These are phyloP conservation scores for Notospermus geniculatus DNA, from an alignment of 1,140 invertebrate genomes.

Conservation along the genomic window DNA sequence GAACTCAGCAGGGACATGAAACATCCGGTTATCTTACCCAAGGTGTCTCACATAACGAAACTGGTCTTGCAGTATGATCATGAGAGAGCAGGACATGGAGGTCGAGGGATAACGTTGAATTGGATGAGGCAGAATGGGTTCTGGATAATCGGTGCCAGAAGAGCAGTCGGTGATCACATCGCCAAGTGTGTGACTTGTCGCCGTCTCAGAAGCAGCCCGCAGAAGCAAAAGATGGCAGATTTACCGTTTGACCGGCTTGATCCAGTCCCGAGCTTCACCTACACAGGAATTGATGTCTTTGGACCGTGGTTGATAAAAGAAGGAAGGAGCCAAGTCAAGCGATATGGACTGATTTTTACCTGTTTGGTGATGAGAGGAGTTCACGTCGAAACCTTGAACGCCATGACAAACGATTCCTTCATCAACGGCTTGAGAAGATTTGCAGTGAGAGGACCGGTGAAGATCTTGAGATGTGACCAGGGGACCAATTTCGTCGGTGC, in stretches of 20 bases:
- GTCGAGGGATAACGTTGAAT: slow-evolving; percentile 17
- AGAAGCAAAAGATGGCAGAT: slow-evolving; percentile 18
- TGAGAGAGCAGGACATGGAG: slow-evolving; percentile 11
- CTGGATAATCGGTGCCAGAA: slow-evolving; percentile 14
- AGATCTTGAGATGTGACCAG: slow-evolving; percentile 2
- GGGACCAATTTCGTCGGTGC: slow-evolving; percentile 7
- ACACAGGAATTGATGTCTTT: slow-evolving; percentile 17
- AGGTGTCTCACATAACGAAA: slow-evolving; percentile 9
- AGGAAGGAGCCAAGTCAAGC: slow-evolving; percentile 9
- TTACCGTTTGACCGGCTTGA: slow-evolving; percentile 16
- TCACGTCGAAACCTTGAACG: slow-evolving; percentile 1
- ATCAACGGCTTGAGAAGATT: slow-evolving; percentile 9
- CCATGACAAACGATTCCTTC: slow-evolving; percentile 2
- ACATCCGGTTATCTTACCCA: slow-evolving; percentile 20
- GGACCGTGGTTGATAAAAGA: slow-evolving; percentile 13
- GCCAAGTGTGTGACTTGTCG: slow-evolving; percentile 17
- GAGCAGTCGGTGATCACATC: slow-evolving; percentile 10
- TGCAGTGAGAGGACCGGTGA: slow-evolving; percentile 6
- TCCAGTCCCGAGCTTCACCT: slow-evolving; percentile 11
- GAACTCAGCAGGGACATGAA: background rate
- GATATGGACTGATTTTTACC: slow-evolving; percentile 2
- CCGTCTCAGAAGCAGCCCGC: background rate
- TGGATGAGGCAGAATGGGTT: slow-evolving; percentile 17
- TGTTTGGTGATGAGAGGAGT: slow-evolving; percentile 5
- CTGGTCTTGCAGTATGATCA: slow-evolving; percentile 15